A percentile compares a stretch with the other conserved stretches of the same genome.
Evolutionary conservation across 2,797 vertebrate species (phyloP).

Genomic region (Myotis pilosus): DNA sequence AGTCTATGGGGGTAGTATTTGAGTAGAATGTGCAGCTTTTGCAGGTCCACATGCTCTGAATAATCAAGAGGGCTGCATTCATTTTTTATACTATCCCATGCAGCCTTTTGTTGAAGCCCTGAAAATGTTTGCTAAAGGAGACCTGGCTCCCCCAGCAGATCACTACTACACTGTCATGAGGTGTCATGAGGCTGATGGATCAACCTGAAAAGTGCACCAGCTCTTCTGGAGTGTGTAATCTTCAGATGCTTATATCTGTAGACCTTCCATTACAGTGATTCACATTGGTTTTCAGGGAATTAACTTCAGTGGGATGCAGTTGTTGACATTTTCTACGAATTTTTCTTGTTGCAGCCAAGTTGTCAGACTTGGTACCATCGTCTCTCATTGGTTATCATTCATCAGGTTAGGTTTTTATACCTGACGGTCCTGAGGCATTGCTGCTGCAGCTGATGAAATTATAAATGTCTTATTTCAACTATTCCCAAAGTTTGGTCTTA

Average conservation of each 20-base stretch:
- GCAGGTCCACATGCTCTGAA: not conserved
- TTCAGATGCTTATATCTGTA: not conserved
- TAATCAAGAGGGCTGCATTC: not conserved
- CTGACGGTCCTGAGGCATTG: rapidly evolving
- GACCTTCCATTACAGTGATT: not conserved
- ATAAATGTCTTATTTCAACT: conserved; percentile 34
- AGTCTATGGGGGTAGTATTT: not conserved
- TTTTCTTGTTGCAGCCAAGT: not conserved
- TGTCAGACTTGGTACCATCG: not conserved
- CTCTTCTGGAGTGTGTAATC: not conserved
- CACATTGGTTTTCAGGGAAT: conserved; percentile 19
- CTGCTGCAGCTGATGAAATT: not conserved
- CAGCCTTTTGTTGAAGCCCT: not conserved
- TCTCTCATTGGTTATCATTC: not conserved
- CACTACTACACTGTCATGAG: not conserved
- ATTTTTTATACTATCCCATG: not conserved
- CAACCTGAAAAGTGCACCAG: not conserved
- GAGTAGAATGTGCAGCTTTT: not conserved
- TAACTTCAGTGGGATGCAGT: not conserved
- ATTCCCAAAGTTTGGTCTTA: not conserved
- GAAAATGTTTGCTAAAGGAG: conserved; percentile 11
- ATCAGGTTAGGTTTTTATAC: not conserved
- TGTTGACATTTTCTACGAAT: conserved; percentile 27
- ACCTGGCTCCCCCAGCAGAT: not conserved
- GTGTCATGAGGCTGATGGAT: not conserved